Percentiles rank a stretch among this genome's conserved stretches.
Evolutionary conservation across 2,797 vertebrate species (phyloP).

Genomic region (Pteropus rufus): DNA sequence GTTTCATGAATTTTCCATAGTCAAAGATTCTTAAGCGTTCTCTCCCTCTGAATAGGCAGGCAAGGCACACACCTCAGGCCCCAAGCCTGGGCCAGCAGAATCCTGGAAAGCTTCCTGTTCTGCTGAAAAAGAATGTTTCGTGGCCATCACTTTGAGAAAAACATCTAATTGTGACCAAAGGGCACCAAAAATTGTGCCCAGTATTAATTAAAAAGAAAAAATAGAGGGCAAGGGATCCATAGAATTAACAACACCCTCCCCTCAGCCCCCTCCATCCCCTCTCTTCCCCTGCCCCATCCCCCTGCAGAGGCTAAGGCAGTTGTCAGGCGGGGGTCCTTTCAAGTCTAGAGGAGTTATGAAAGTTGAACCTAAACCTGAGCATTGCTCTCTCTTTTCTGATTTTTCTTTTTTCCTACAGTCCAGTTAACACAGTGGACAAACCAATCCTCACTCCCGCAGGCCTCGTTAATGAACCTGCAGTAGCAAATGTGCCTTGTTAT

Average conservation of each 20-base stretch:
- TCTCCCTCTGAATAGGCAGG: not conserved
- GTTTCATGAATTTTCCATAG: not conserved
- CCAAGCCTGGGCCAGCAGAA: not conserved
- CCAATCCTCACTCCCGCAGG: constrained; percentile 74
- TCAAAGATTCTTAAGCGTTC: not conserved
- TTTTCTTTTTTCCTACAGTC: constrained; percentile 59
- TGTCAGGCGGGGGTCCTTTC: constrained; percentile 45
- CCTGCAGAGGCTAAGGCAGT: not conserved
- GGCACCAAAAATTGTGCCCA: not conserved
- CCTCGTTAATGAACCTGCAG: constrained; percentile 81
- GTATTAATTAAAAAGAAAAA: not conserved
- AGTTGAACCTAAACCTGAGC: constrained; percentile 45
- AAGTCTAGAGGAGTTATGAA: not conserved
- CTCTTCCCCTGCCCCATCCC: no score
- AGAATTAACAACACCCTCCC: not conserved
- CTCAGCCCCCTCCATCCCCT: not conserved
- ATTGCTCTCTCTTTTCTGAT: constrained; percentile 53
- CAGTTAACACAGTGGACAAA: constrained; percentile 77
- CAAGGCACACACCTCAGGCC: not conserved
- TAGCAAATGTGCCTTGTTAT: constrained; percentile 76
- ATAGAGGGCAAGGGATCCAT: not conserved
- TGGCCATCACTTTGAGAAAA: not conserved
- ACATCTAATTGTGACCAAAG: not conserved
- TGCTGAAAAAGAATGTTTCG: not conserved
- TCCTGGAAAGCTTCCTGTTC: not conserved